Evolutionary conservation across 2,888 invertebrate species (phyloP).

Genomic region (Eledona agricola): DNA sequence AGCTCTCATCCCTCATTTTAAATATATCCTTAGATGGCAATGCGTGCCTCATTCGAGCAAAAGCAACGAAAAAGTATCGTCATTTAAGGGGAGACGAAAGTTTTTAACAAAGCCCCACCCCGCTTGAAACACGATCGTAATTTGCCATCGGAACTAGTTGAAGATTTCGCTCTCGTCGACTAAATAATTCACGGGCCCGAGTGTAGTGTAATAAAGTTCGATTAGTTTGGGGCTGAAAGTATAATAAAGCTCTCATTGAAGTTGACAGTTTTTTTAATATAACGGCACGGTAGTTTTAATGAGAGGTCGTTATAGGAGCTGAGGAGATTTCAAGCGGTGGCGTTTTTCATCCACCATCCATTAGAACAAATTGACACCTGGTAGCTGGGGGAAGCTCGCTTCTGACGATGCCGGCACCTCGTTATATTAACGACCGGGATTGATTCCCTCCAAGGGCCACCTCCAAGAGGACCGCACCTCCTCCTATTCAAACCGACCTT

Average conservation of each 20-base stretch:
- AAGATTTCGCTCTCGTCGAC: constrained; percentile 13
- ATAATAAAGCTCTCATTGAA: constrained; percentile 47
- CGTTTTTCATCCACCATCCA: constrained; percentile 58
- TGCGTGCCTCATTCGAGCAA: constrained; percentile 27
- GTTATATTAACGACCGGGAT: constrained; percentile 59
- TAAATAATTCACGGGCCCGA: constrained; percentile 17
- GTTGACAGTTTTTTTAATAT: constrained; percentile 48
- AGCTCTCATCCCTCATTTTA: constrained; percentile 51
- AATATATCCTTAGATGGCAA: constrained; percentile 43
- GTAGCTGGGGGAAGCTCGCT: constrained; percentile 55
- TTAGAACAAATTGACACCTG: constrained; percentile 66
- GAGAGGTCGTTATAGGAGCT: constrained; percentile 54
- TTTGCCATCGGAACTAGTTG: constrained; percentile 16
- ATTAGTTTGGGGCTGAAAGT: constrained; percentile 44
- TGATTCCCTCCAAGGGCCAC: constrained; percentile 50
- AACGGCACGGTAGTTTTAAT: constrained; percentile 55
- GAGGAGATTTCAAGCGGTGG: constrained; percentile 42
- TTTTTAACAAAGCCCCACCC: constrained; percentile 20
- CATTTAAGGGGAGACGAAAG: constrained; percentile 21
- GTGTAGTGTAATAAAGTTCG: constrained; percentile 43
- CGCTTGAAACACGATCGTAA: constrained; percentile 13
- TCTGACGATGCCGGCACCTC: constrained; percentile 54
- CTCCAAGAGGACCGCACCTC: constrained; percentile 17
- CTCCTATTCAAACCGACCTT: constrained; percentile 32
- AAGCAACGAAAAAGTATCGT: constrained; percentile 24